Conservation (phyloP, 2,113 vertebrate species). For the Talpa occidentalis region DNA sequence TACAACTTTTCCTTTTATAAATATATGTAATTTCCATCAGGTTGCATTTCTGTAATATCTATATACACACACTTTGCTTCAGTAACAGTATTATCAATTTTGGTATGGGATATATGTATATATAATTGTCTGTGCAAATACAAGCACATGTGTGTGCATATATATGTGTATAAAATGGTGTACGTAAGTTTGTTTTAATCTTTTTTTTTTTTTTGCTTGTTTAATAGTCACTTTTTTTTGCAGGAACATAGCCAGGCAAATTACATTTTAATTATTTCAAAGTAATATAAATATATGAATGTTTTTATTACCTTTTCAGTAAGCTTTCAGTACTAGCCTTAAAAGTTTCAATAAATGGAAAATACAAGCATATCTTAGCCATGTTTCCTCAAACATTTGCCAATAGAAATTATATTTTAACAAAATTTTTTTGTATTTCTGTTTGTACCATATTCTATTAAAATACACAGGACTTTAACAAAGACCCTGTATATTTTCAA, state of each 20-base stretch:
- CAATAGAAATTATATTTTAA: not conserved
- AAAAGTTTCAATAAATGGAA: not conserved
- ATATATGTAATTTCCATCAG: not conserved
- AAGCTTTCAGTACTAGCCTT: not conserved
- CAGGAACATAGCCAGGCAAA: not conserved
- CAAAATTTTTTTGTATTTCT: constrained; percentile 10
- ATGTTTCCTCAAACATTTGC: not conserved
- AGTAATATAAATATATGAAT: not conserved
- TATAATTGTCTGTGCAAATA: not conserved
- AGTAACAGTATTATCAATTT: not conserved
- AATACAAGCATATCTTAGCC: not conserved
- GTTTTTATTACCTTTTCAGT: not conserved
- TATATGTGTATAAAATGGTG: not conserved
- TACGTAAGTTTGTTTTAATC: not conserved
- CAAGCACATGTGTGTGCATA: not conserved
- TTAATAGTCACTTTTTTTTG: not conserved
- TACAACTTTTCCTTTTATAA: not conserved
- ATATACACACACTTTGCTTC: not conserved
- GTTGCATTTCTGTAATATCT: not conserved
- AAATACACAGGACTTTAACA: constrained; percentile 49
- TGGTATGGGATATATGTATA: not conserved
- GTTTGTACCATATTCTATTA: not conserved
- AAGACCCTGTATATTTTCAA: not conserved
- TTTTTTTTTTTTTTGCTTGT: not conserved
- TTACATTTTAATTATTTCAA: not conserved